phyloP scores from a whole-genome alignment of 2,888 invertebrate genomes.

The Heliconius charithonia region DNA sequence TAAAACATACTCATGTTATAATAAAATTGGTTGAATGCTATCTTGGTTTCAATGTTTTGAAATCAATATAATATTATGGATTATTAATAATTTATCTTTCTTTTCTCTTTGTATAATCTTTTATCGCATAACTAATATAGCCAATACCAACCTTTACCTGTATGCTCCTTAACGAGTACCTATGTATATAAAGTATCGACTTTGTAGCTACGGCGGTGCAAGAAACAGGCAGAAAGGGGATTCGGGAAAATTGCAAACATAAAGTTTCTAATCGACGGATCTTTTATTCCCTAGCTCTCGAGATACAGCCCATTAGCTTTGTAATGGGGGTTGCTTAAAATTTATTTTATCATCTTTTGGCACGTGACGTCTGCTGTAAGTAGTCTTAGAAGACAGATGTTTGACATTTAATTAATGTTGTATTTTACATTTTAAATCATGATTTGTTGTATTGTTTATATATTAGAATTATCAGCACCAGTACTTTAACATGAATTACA shows the following conservation, averaged over 20 bases:
- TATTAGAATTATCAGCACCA: background rate
- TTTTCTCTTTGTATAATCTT: background rate
- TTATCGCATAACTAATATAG: background rate
- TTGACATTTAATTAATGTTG: slow-evolving; percentile 37
- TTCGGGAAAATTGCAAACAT: slow-evolving; percentile 80
- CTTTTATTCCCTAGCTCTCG: slow-evolving; percentile 80
- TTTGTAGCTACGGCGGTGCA: slow-evolving; percentile 39
- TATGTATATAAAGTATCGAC: slow-evolving; percentile 44
- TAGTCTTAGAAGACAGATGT: slow-evolving; percentile 40
- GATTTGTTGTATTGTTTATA: background rate
- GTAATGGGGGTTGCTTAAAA: slow-evolving; percentile 80
- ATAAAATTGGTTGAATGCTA: too few species aligned
- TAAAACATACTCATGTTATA: too few species aligned
- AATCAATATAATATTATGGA: too few species aligned
- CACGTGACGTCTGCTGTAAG: slow-evolving; percentile 78
- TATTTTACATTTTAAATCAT: slow-evolving; percentile 10
- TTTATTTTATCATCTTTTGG: slow-evolving; percentile 82
- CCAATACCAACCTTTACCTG: background rate
- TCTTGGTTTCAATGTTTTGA: too few species aligned
- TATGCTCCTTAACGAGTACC: background rate
- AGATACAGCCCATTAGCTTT: slow-evolving; percentile 83
- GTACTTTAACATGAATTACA: background rate
- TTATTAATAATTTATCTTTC: background rate
- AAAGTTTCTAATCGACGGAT: slow-evolving; percentile 84
- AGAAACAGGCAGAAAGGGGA: slow-evolving; percentile 60